Evolutionary conservation across 1,140 invertebrate species (phyloP).

Genomic region (Drosophila virilis): DNA sequence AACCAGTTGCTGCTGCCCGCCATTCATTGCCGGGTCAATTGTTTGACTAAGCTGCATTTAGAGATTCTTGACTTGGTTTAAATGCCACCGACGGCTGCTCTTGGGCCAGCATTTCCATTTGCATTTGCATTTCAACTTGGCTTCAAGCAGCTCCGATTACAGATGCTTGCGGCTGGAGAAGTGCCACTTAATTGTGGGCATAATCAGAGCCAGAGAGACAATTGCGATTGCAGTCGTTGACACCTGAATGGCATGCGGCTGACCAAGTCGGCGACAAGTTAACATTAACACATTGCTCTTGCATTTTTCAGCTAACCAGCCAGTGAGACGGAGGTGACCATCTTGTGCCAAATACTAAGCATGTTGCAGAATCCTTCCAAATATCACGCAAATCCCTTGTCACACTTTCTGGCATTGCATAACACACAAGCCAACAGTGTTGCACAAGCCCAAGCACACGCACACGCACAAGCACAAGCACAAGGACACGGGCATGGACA

Average conservation of each 20-base stretch:
- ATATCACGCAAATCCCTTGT: conserved; percentile 84
- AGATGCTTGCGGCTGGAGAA: conserved; percentile 11
- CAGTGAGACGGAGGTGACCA: conserved; percentile 14
- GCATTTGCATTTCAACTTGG: conserved; percentile 1
- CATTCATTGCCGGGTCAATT: conserved; percentile 43
- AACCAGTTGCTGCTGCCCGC: conserved; percentile 42
- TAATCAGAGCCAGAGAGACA: conserved; percentile 27
- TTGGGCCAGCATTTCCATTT: conserved; percentile 8
- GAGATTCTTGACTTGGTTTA: conserved; percentile 27
- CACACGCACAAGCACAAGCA: conserved; percentile 7
- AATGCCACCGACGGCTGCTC: neutral
- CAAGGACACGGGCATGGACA: conserved; percentile 12
- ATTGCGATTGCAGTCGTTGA: conserved; percentile 65
- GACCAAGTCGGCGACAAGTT: conserved; percentile 32
- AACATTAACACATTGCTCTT: conserved; percentile 41
- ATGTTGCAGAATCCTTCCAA: conserved; percentile 84
- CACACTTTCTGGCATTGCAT: conserved; percentile 83
- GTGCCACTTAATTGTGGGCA: conserved; percentile 70
- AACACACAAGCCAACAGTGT: conserved; percentile 71
- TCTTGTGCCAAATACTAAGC: conserved; percentile 68
- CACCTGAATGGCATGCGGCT: conserved; percentile 29
- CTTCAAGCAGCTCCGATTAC: conserved; percentile 29
- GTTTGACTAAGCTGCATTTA: conserved; percentile 24
- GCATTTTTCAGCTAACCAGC: conserved; percentile 41
- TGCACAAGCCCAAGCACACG: conserved; percentile 32